Evolutionary conservation across 2,113 vertebrate species (phyloP).

Genomic region (Panurus biarmicus): DNA sequence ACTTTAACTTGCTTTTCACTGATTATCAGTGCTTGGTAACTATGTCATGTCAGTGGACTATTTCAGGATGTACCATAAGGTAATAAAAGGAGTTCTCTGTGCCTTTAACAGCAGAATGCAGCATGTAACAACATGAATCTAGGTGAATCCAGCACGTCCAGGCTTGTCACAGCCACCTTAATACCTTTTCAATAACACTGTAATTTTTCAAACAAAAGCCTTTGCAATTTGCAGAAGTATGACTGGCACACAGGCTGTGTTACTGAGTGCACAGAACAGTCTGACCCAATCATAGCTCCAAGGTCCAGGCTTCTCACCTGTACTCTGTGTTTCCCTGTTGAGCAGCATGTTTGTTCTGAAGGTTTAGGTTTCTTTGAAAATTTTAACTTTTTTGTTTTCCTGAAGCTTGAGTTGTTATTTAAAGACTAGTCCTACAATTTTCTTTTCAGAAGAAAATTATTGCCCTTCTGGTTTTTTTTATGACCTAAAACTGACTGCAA

Average conservation of each 20-base stretch:
- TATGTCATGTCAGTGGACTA: background rate
- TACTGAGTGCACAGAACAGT: background rate
- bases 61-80: background rate
- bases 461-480: background rate
- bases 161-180: background rate
- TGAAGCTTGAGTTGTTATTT: background rate
- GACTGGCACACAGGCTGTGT: background rate
- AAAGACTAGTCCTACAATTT: background rate
- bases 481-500: background rate
- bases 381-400: background rate
- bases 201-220: constrained; percentile 26
- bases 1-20: background rate
- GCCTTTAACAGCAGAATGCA: background rate
- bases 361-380: background rate
- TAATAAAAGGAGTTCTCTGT: background rate
- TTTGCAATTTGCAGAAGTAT: background rate
- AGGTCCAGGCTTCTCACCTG: background rate
- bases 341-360: background rate
- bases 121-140: background rate
- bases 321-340: background rate
- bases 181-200: background rate
- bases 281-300: background rate
- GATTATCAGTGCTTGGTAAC: background rate
- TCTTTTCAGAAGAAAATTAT: background rate
- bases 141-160: background rate